Conservation (phyloP, 2,888 invertebrate genomes). For the Protonemura montana region DNA sequence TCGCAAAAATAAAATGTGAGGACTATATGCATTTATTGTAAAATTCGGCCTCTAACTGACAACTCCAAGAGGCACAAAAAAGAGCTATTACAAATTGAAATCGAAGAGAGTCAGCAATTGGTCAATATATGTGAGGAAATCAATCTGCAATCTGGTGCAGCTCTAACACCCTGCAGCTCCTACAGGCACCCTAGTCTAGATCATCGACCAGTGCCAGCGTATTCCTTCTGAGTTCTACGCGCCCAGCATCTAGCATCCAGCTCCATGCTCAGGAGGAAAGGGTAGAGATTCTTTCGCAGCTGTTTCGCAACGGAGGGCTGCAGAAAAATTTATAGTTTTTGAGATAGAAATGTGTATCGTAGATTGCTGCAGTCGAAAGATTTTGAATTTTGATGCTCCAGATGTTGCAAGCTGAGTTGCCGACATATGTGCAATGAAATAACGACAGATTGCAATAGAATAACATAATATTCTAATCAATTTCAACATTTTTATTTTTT, state of each 20-base stretch:
- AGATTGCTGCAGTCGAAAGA: slow-evolving; percentile 30
- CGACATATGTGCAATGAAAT: neutral
- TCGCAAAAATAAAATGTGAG: neutral
- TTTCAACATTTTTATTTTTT: no score
- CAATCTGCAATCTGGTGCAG: slow-evolving; percentile 29
- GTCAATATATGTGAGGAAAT: slow-evolving; percentile 7
- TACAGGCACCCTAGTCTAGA: no score
- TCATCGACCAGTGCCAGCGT: neutral
- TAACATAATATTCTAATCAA: neutral
- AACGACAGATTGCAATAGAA: neutral
- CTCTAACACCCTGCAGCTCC: neutral
- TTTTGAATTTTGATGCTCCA: slow-evolving; percentile 38
- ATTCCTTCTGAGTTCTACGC: neutral
- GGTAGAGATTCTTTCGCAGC: slow-evolving; percentile 19
- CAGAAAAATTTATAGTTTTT: slow-evolving; percentile 29
- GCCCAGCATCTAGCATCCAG: neutral
- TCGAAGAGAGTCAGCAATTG: neutral
- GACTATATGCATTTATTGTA: no score
- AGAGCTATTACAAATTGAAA: neutral
- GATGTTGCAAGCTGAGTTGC: neutral
- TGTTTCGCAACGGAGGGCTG: neutral
- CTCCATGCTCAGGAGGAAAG: neutral
- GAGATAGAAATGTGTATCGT: slow-evolving; percentile 34
- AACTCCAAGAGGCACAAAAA: neutral
- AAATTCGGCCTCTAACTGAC: no score